phyloP scores from a whole-genome alignment of 2,113 vertebrate genomes.

The Mionectes macconnelli region DNA sequence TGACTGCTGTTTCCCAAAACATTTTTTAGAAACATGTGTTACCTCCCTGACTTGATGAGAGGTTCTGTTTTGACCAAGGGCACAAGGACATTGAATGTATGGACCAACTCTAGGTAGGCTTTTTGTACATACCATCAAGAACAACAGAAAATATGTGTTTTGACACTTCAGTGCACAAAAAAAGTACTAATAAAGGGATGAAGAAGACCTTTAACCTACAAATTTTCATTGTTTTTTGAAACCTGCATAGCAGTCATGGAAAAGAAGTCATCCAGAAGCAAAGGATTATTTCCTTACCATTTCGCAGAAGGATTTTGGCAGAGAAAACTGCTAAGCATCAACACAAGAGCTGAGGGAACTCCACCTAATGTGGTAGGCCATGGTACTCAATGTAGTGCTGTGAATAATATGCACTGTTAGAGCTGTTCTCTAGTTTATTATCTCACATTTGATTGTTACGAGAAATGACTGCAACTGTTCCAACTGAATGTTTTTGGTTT shows the following conservation, averaged over 20 bases:
- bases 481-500: slow-evolving; percentile 2
- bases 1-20: not conserved
- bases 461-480: not conserved
- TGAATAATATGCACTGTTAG: not conserved
- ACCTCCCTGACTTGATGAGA: not conserved
- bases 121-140: not conserved
- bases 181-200: not conserved
- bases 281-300: not conserved
- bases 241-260: not conserved
- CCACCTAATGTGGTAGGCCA: not conserved
- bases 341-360: not conserved
- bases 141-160: not conserved
- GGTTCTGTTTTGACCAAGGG: not conserved
- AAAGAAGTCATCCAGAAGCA: not conserved
- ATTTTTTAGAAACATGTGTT: not conserved
- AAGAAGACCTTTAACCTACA: not conserved
- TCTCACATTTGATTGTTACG: not conserved
- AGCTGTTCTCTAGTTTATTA: not conserved
- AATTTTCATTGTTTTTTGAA: not conserved
- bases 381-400: not conserved
- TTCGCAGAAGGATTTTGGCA: not conserved
- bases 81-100: not conserved
- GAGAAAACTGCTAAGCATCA: not conserved
- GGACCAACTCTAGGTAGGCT: not conserved
- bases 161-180: not conserved